A percentile compares a stretch with the other conserved stretches of the same genome.
These are phyloP conservation scores for Lasioglossum calceatum DNA, from an alignment of 2,888 invertebrate genomes.

Conservation along the genomic window DNA sequence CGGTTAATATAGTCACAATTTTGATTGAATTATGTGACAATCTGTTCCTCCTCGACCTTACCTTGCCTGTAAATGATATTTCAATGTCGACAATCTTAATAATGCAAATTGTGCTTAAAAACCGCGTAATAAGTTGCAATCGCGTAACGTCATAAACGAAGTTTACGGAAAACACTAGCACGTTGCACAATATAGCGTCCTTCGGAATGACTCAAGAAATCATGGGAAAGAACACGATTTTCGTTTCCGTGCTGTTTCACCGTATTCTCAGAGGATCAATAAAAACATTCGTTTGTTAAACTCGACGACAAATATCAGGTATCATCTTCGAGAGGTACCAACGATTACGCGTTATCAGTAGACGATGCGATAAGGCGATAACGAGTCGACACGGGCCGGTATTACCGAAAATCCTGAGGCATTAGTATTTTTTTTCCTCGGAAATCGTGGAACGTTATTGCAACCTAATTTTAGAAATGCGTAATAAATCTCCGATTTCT, in stretches of 20 bases:
- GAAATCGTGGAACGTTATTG: neutral
- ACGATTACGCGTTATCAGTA: constrained; percentile 75
- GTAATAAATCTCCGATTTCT: constrained; percentile 16
- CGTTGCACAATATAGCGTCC: constrained; percentile 33
- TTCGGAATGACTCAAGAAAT: constrained; percentile 31
- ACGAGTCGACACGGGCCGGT: constrained; percentile 68
- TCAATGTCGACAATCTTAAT: neutral
- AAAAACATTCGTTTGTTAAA: constrained; percentile 58
- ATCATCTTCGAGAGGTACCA: constrained; percentile 68
- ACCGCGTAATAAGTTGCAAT: constrained; percentile 21
- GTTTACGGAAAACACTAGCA: constrained; percentile 23
- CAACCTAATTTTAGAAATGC: neutral
- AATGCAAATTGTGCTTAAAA: neutral
- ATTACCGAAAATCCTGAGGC: constrained; percentile 72
- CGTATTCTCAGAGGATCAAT: constrained; percentile 37
- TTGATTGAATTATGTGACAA: neutral
- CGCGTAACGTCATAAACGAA: constrained; percentile 34
- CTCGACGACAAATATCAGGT: constrained; percentile 60
- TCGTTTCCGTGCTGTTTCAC: constrained; percentile 22
- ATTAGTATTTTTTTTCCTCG: constrained; percentile 30
- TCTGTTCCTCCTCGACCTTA: neutral
- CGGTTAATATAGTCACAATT: neutral
- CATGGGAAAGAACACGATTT: neutral
- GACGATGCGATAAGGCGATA: constrained; percentile 77
- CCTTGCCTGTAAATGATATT: neutral